A percentile compares a stretch with the other conserved stretches of the same genome.
phyloP scores from a whole-genome alignment of 2,797 vertebrate species.

The Otus scops region DNA sequence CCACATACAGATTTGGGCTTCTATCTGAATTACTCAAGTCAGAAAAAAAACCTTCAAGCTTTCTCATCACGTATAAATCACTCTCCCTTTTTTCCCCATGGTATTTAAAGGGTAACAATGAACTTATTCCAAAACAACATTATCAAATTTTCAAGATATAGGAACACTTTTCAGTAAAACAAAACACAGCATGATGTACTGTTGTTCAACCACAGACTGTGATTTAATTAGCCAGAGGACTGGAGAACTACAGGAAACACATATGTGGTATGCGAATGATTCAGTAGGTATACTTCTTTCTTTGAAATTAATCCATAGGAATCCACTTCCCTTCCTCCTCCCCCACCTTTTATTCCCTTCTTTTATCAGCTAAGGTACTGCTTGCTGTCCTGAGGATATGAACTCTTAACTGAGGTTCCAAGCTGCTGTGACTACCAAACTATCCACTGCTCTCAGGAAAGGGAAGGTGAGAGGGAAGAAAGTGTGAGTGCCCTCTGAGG shows the following conservation, averaged over 20 bases:
- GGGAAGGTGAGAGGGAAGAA: background rate
- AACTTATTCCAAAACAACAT: background rate
- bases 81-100: background rate
- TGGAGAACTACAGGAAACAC: background rate
- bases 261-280: background rate
- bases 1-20: background rate
- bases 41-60: background rate
- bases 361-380: background rate
- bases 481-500: background rate
- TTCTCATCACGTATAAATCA: background rate
- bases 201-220: background rate
- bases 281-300: background rate
- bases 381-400: background rate
- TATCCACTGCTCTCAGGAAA: background rate
- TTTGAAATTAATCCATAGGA: slow-evolving; percentile 1
- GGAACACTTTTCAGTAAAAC: background rate
- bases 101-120: background rate
- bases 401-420: slow-evolving; percentile 10
- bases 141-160: background rate
- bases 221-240: background rate
- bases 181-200: background rate
- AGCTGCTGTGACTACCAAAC: background rate
- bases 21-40: background rate
- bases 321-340: background rate
- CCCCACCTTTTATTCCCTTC: background rate